A percentile compares a stretch with the other conserved stretches of the same genome.
These are phyloP conservation scores for Micronycteris hirsuta DNA, from an alignment of 2,113 vertebrate species.

Conservation along the genomic window DNA sequence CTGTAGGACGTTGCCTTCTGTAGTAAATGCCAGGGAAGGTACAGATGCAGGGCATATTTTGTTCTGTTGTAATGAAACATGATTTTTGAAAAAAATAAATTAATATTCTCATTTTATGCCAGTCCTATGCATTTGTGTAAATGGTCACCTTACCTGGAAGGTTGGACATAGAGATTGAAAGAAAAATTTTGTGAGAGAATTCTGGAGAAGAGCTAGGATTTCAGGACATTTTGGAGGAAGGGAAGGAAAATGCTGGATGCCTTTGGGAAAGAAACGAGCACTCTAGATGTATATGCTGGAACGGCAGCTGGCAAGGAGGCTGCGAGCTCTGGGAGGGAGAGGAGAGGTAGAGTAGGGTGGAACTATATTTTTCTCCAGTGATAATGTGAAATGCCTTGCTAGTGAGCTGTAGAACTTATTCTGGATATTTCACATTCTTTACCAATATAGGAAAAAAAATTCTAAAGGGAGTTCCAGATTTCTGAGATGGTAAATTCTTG, in stretches of 20 bases:
- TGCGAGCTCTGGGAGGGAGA: background rate
- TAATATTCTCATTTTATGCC: background rate
- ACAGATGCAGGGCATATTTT: background rate
- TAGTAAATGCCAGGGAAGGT: background rate
- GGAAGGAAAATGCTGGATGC: background rate
- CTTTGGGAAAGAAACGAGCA: background rate
- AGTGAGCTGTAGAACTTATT: background rate
- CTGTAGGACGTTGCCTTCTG: background rate
- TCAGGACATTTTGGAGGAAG: background rate
- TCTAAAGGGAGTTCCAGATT: background rate
- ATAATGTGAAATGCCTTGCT: background rate
- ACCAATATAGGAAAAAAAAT: background rate
- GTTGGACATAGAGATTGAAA: background rate
- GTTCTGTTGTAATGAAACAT: background rate
- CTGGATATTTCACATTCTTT: background rate
- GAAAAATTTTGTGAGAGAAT: background rate
- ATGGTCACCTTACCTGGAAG: background rate
- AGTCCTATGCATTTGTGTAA: background rate
- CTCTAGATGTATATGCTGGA: background rate
- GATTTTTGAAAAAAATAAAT: conserved; percentile 2
- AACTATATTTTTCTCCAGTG: background rate
- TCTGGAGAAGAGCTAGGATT: background rate
- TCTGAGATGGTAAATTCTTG: background rate
- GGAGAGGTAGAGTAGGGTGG: background rate
- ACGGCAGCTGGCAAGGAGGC: background rate